Conservation (phyloP, 2,113 vertebrate genomes). For the Etheostoma cragini region DNA sequence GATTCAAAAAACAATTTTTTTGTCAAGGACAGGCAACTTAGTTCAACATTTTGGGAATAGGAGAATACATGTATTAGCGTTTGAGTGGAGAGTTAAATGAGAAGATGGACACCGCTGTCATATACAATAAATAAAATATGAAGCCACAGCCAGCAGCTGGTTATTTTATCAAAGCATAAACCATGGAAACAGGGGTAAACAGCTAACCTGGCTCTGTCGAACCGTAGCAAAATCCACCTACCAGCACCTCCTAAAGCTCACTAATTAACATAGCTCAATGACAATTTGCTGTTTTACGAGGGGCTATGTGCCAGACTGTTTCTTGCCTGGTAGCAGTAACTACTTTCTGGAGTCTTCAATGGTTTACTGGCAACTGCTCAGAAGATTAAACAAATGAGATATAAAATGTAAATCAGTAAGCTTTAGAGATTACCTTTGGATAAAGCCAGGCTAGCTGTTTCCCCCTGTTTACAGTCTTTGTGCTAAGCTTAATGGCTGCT, state of each 20-base stretch:
- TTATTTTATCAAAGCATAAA: not conserved
- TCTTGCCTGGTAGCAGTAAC: not conserved
- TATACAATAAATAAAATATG: not conserved
- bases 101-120: not conserved
- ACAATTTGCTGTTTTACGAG: slow-evolving; percentile 9
- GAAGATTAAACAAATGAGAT: not conserved
- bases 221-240: not conserved
- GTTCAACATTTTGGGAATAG: not conserved
- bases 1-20: not conserved
- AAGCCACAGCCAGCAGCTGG: too few relatives aligned
- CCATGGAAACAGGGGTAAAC: not conserved
- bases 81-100: not conserved
- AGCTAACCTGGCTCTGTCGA: not conserved
- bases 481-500: not conserved
- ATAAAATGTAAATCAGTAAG: not conserved
- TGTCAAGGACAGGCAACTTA: not conserved
- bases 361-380: not conserved
- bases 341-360: not conserved
- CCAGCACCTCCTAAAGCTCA: not conserved
- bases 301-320: not conserved
- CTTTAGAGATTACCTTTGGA: too few relatives aligned
- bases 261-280: slow-evolving; percentile 5
- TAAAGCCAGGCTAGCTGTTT: not conserved
- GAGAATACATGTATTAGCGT: not conserved
- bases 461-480: not conserved